These are phyloP conservation scores for Perccottus glenii DNA, from an alignment of 2,113 vertebrate species.

Conservation along the genomic window DNA sequence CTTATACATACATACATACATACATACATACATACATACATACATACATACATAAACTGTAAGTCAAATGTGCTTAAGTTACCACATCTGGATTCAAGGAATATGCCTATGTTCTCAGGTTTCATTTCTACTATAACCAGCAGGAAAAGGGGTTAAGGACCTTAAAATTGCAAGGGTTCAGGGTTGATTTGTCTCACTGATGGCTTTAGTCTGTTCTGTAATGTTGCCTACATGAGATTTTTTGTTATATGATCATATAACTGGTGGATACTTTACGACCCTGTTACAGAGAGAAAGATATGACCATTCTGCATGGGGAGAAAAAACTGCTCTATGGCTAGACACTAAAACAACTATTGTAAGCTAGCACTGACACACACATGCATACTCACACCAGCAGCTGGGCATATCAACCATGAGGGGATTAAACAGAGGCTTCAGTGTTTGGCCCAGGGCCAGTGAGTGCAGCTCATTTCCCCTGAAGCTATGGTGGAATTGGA, in stretches of 20 bases:
- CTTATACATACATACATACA: no score
- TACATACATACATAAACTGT: no score
- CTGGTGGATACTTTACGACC: slow-evolving; percentile 21
- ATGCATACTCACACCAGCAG: slow-evolving; percentile 36
- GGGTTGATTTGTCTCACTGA: slow-evolving; percentile 17
- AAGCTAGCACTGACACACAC: slow-evolving; percentile 5
- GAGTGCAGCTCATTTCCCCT: slow-evolving; percentile 27
- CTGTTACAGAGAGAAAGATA: slow-evolving; percentile 22
- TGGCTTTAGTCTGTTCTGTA: slow-evolving; percentile 2
- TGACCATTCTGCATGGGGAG: slow-evolving; percentile 20
- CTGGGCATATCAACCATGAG: slow-evolving; percentile 44
- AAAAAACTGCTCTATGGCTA: slow-evolving; percentile 16
- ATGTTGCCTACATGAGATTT: slow-evolving; percentile 3
- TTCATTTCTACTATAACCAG: slow-evolving; percentile 46
- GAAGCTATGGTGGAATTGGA: slow-evolving; percentile 23
- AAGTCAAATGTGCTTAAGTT: background rate
- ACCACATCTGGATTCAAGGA: slow-evolving; percentile 51
- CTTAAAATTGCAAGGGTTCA: slow-evolving; percentile 37
- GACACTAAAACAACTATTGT: slow-evolving; percentile 36
- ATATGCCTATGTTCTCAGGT: slow-evolving; percentile 40
- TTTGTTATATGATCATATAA: slow-evolving; percentile 9
- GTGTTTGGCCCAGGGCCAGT: slow-evolving; percentile 46
- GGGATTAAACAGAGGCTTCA: slow-evolving; percentile 50
- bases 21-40: no score
- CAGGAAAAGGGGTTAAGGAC: slow-evolving; percentile 42